Evolutionary conservation across 2,888 invertebrate genomes (phyloP).

Genomic region (Xestia rhomboidea): DNA sequence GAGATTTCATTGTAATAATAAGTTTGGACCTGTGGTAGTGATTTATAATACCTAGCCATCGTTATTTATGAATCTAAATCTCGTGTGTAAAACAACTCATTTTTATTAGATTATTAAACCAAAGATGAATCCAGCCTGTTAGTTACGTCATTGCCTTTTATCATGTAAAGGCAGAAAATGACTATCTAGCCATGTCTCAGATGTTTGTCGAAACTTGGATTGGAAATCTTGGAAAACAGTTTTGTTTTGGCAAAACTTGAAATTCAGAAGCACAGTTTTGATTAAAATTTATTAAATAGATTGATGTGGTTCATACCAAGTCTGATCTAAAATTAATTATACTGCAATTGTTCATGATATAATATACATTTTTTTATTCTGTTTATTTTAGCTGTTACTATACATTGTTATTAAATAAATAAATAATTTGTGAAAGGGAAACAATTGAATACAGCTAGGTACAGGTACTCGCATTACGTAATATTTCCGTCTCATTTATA

Average conservation of each 20-base stretch:
- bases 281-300: neutral
- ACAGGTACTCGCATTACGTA: neutral
- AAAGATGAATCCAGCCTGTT: neutral
- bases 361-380: too few relatives aligned
- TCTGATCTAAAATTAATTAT: neutral
- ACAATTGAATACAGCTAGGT: neutral
- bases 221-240: slow-evolving; percentile 13
- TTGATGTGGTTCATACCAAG: neutral
- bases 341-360: too few relatives aligned
- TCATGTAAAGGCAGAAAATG: neutral
- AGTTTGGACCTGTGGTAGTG: neutral
- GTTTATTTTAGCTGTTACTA: too few relatives aligned
- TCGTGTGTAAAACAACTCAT: neutral
- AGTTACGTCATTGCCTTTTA: neutral
- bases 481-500: slow-evolving; percentile 5
- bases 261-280: neutral
- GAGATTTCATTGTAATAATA: neutral
- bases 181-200: too few relatives aligned
- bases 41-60: neutral
- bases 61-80: neutral
- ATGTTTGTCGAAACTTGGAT: slow-evolving; percentile 3
- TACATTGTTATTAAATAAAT: too few relatives aligned
- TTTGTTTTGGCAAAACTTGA: slow-evolving; percentile 5
- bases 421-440: neutral
- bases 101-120: slow-evolving; percentile 8